These are phyloP conservation scores for Amphilophus citrinellus DNA, from an alignment of 2,113 vertebrate species.

Conservation along the genomic window DNA sequence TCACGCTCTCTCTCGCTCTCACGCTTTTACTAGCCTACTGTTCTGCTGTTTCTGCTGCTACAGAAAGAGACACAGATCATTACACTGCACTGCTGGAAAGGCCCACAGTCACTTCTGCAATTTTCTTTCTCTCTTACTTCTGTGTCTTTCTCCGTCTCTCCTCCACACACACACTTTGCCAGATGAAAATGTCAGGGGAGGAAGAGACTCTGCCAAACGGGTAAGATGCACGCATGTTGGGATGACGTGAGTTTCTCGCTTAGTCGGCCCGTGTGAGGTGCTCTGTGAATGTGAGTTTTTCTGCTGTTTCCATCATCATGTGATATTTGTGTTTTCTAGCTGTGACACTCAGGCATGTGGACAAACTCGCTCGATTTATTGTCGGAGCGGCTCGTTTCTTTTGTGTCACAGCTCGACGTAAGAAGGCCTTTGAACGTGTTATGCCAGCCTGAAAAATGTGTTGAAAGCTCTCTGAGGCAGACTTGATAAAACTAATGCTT, in stretches of 20 bases:
- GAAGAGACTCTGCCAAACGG: slow-evolving; percentile 77
- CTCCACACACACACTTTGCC: slow-evolving; percentile 44
- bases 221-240: slow-evolving; percentile 67
- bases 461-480: background rate
- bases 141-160: slow-evolving; percentile 28
- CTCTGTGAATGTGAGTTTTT: slow-evolving; percentile 12
- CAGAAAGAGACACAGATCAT: slow-evolving; percentile 50
- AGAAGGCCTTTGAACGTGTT: background rate
- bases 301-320: background rate
- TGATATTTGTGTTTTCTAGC: slow-evolving; percentile 13
- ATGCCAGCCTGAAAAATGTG: slow-evolving; percentile 2
- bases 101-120: slow-evolving; percentile 55
- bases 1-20: slow-evolving; percentile 9
- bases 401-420: slow-evolving; percentile 15
- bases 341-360: slow-evolving; percentile 52
- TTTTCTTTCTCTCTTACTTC: slow-evolving; percentile 33
- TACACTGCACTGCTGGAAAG: slow-evolving; percentile 58
- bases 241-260: slow-evolving; percentile 14
- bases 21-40: slow-evolving; percentile 26
- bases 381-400: background rate
- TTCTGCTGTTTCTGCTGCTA: slow-evolving; percentile 60
- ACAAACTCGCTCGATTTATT: slow-evolving; percentile 48
- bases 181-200: slow-evolving; percentile 85
- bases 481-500: slow-evolving; percentile 49
- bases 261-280: background rate